phyloP scores from a whole-genome alignment of 2,888 invertebrate genomes.

The Ophonus ardosiacus region DNA sequence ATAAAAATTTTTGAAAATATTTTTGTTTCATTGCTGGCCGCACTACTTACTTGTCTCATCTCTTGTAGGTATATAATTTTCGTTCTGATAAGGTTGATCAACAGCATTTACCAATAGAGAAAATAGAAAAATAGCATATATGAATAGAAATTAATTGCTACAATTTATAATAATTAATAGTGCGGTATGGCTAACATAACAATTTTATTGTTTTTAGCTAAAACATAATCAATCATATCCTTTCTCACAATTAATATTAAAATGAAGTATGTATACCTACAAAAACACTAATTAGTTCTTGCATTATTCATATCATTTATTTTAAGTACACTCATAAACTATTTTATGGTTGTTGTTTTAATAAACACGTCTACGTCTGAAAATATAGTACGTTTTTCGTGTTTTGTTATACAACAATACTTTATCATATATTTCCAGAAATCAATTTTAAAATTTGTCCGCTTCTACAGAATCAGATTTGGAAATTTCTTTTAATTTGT shows the following conservation, averaged over 20 bases:
- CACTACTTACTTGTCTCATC: no score
- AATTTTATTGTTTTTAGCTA: background rate
- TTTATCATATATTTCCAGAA: no score
- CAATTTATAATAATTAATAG: conserved; percentile 9
- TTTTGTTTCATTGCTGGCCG: no score
- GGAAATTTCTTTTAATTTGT: no score
- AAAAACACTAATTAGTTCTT: background rate
- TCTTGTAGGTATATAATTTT: no score
- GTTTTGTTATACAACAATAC: no score
- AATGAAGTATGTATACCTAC: background rate
- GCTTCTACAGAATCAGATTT: no score
- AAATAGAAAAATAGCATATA: background rate
- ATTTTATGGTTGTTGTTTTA: background rate
- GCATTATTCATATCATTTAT: background rate
- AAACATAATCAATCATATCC: background rate
- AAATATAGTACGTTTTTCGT: no score
- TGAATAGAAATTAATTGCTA: background rate
- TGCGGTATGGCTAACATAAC: background rate
- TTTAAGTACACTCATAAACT: background rate
- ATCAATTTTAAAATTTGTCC: no score
- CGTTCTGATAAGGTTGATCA: no score
- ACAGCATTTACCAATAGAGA: background rate
- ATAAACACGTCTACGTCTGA: background rate
- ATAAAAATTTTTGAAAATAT: no score
- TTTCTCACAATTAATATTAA: background rate